A percentile compares a stretch with the other conserved stretches of the same genome.
phyloP scores from a whole-genome alignment of 2,888 invertebrate genomes.

The Tetheella fluctuosa region DNA sequence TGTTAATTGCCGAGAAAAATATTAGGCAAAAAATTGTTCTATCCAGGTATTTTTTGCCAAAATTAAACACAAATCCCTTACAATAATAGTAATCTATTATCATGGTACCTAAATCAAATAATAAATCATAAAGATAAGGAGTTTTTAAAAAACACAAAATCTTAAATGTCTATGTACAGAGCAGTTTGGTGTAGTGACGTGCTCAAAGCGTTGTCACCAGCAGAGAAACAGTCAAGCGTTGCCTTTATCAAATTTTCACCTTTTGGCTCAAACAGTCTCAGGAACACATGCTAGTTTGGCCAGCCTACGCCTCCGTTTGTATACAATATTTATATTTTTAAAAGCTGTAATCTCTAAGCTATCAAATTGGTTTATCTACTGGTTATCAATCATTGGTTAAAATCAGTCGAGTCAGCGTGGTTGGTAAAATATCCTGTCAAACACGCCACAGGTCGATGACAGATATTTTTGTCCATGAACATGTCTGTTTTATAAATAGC shows the following conservation, averaged over 20 bases:
- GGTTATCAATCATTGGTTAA: too few relatives aligned
- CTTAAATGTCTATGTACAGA: background rate
- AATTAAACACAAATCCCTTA: too few relatives aligned
- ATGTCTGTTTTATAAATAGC: too few relatives aligned
- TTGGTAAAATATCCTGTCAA: too few relatives aligned
- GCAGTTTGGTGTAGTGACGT: background rate
- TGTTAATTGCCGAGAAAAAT: background rate
- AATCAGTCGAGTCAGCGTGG: too few relatives aligned
- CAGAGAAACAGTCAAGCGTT: background rate
- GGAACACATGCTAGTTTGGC: background rate
- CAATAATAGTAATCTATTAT: too few relatives aligned
- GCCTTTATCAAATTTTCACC: slow-evolving; percentile 1
- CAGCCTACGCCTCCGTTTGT: background rate
- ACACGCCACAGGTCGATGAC: too few relatives aligned
- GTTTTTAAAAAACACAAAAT: background rate
- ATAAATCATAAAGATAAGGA: background rate
- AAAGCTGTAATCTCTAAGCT: too few relatives aligned
- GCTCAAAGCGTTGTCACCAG: background rate
- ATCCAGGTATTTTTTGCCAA: background rate
- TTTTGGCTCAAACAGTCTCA: background rate
- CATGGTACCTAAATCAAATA: too few relatives aligned
- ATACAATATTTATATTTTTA: too few relatives aligned
- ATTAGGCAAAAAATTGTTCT: background rate
- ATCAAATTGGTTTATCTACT: too few relatives aligned
- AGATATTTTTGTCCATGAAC: too few relatives aligned